Percentiles rank a stretch among this genome's conserved stretches.
Evolutionary conservation across 2,797 vertebrate species (phyloP).

Genomic region (Zenarchopterus dispar): DNA sequence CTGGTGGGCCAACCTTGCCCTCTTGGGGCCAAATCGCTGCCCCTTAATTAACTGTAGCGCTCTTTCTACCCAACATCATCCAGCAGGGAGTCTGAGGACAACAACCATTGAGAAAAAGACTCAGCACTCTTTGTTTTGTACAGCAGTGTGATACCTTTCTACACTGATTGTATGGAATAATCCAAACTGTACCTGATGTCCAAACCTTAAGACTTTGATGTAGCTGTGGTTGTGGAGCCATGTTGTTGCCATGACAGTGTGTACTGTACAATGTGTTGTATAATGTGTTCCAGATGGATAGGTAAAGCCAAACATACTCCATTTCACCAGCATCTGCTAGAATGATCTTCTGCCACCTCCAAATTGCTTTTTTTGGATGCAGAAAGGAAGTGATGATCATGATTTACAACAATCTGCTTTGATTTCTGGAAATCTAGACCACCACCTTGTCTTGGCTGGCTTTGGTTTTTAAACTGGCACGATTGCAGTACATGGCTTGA

Average conservation of each 20-base stretch:
- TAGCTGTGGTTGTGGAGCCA: too few species aligned
- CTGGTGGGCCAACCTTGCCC: constrained; percentile 67
- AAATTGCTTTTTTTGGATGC: constrained; percentile 77
- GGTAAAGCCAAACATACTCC: constrained; percentile 73
- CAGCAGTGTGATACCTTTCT: constrained; percentile 11
- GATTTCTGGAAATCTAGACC: constrained; percentile 78
- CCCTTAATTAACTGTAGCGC: constrained; percentile 76
- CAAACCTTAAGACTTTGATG: constrained; percentile 26
- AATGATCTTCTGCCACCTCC: constrained; percentile 73
- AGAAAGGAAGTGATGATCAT: constrained; percentile 76
- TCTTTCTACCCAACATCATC: constrained; percentile 61
- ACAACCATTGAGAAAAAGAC: constrained; percentile 30
- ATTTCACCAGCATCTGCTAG: constrained; percentile 69
- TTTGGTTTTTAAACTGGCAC: constrained; percentile 69
- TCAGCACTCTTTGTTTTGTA: neutral
- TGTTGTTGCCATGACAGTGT: constrained; percentile 66
- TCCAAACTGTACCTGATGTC: constrained; percentile 20
- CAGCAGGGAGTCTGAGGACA: constrained; percentile 48
- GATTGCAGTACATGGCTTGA: constrained; percentile 63
- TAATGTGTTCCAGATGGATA: constrained; percentile 79
- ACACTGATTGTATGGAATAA: constrained; percentile 7
- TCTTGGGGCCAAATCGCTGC: constrained; percentile 71
- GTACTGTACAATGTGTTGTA: constrained; percentile 57
- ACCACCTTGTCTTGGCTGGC: constrained; percentile 74
- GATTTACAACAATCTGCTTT: constrained; percentile 77